phyloP scores from a whole-genome alignment of 2,797 vertebrate species.

The Halcyon leucocephala region DNA sequence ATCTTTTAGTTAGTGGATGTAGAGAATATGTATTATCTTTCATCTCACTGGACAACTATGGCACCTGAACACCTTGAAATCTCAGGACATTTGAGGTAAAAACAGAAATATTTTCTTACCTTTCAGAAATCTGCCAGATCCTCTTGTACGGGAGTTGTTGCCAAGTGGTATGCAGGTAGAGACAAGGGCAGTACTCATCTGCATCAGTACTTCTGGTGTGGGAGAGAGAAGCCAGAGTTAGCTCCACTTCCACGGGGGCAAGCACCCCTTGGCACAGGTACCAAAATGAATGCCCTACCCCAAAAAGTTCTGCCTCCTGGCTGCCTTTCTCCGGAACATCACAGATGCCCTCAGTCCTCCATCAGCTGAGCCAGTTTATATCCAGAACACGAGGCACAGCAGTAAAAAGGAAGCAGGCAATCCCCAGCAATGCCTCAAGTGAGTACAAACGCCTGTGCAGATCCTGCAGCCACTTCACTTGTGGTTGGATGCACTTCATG shows the following conservation, averaged over 20 bases:
- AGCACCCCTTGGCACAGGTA: background rate
- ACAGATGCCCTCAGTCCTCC: background rate
- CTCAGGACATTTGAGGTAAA: background rate
- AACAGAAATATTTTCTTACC: background rate
- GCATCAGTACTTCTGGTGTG: background rate
- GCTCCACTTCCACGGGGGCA: too few relatives aligned
- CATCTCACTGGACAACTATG: background rate
- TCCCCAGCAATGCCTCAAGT: background rate
- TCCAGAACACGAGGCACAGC: background rate
- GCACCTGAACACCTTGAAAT: background rate
- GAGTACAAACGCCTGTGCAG: background rate
- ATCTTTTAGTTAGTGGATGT: background rate
- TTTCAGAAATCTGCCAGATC: background rate
- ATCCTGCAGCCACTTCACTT: background rate
- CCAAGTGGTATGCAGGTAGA: background rate
- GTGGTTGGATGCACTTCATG: background rate
- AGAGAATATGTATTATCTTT: background rate
- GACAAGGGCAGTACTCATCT: background rate
- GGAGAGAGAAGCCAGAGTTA: background rate
- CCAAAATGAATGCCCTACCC: background rate
- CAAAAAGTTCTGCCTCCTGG: background rate
- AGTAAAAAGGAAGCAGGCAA: background rate
- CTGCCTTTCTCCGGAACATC: background rate
- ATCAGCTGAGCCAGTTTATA: background rate
- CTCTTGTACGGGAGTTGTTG: background rate